Evolutionary conservation across 2,113 vertebrate genomes (phyloP), one percentile per base, ranked within the genome.

Genomic region (Pelmatolapia mariae): DNA sequence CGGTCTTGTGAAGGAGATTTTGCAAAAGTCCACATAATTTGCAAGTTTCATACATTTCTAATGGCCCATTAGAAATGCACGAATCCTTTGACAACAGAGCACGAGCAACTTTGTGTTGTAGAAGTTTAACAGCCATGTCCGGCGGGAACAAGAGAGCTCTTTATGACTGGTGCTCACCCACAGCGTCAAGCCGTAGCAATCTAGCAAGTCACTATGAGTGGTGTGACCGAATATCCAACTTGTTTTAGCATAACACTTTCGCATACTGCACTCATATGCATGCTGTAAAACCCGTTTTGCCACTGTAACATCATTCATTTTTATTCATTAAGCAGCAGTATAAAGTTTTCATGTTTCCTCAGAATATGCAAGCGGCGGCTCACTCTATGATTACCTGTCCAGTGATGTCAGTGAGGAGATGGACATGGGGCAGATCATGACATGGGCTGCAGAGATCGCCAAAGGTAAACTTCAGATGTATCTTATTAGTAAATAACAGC

Each of bases 361-460:
- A 99, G 99, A 99, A 93, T 99, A 98, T 93, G 98, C 99, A 68
- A 97, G 97, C 38, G 95, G 97, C 57, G 99, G 98, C 26, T 99
- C 98, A 8, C 93, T 99, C 18, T 99, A 98, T 87, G 98, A 99
- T 91, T 99, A 98, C 94, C 97, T 99, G 94, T 99, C 98, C 91
- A 99, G 98, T 86, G 97, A 96, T 68, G 96, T 97, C 93, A 99
- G 99, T 90, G 98, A 99, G 92, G 97, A 98, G 84, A 99, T 99
- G 97, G 98, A 99, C 94, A 98, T 99, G 97, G 97, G 97, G 50
- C 98, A 99, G 87, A 98, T 99, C 68, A 99, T 99, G 98, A 98
- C 98, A 2, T 99, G 98, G 99, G 97, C 98, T 90, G 98, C 96
- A 50, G 98, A 99, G 80, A 99, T 99, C 63, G 99, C 98, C 90